Evolutionary conservation across 2,888 invertebrate species (phyloP).

Genomic region (Cataglyphis rosenhaueri): DNA sequence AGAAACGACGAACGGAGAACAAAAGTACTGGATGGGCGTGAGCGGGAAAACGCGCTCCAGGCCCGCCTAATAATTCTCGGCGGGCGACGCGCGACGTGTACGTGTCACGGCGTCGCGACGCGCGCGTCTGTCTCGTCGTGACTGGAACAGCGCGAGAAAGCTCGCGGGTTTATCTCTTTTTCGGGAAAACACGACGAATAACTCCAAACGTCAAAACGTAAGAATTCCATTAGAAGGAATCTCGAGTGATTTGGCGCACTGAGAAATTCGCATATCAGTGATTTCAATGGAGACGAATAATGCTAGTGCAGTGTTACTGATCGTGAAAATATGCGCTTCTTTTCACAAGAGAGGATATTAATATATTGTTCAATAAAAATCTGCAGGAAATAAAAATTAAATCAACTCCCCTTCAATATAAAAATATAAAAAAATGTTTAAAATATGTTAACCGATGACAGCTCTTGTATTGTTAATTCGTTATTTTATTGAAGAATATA

Average conservation of each 20-base stretch:
- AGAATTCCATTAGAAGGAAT: background rate
- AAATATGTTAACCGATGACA: background rate
- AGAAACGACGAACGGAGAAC: slow-evolving; percentile 20
- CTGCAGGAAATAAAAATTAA: background rate
- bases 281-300: background rate
- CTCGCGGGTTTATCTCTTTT: slow-evolving; percentile 21
- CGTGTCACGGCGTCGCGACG: slow-evolving; percentile 83
- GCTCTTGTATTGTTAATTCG: background rate
- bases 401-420: background rate
- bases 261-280: background rate
- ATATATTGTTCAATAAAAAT: background rate
- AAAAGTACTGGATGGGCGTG: slow-evolving; percentile 43
- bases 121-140: slow-evolving; percentile 79
- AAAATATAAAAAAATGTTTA: background rate
- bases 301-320: background rate
- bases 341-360: background rate
- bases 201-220: slow-evolving; percentile 7
- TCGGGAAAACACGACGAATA: slow-evolving; percentile 25
- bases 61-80: slow-evolving; percentile 83
- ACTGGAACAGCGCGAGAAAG: slow-evolving; percentile 60
- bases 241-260: background rate
- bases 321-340: background rate
- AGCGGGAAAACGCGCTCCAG: slow-evolving; percentile 70
- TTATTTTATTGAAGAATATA: background rate
- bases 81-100: slow-evolving; percentile 80